Evolutionary conservation across 30 jellyfish, hydroid and myxozoan genomes (phyloP), one percentile per base, ranked within the genome.

Genomic region (Aurelia sp.): DNA sequence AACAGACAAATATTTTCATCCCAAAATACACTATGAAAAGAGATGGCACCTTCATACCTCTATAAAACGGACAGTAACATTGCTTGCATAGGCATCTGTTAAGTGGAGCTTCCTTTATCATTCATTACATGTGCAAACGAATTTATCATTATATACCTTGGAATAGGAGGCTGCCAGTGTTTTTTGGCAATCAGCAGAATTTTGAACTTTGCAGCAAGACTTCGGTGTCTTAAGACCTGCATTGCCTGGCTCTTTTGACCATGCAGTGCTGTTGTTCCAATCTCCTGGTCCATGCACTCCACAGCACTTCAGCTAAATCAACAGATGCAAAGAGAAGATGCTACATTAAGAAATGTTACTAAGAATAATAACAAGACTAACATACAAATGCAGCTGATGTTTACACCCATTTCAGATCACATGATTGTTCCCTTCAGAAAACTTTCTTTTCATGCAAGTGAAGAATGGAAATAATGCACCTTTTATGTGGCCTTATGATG

Each of bases 291-390:
- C 55, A 30, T 76, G 44, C 19, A 84, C 64, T 11, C 98, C 98
- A 84, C 98, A 93, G 80, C 98, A 93, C 59, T 88, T 82, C 71
- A 92, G 78, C 95, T 92, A 51, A 12, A 63, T 18, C 23, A 13
- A 7, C 3, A 19, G 66, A 48, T 44, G 20, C 19, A 60, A 15
- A 16, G 17, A 82, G 31, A 20, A 67, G 30, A 17, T 47, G 13
- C 21, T 20, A 3, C 16, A 11, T 11, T 22, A 37, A 66, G 63
- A 44, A 65, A 69, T 27, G 16, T 11, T 12, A 0, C 0, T 16
- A 20, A 78, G 21, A 58, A 62, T n/a, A 20, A 57, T n/a, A 20
- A 27, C 33, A 27, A 2, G 33, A 27, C 33, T 27, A 27, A 27
- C 33, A 27, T 1, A 27, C 2, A 27, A 27, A 27, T 27, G 1